Percentiles rank a stretch among this genome's conserved stretches.
Conservation (phyloP, 2,113 vertebrate species). For the Colistium nudipinnis region DNA sequence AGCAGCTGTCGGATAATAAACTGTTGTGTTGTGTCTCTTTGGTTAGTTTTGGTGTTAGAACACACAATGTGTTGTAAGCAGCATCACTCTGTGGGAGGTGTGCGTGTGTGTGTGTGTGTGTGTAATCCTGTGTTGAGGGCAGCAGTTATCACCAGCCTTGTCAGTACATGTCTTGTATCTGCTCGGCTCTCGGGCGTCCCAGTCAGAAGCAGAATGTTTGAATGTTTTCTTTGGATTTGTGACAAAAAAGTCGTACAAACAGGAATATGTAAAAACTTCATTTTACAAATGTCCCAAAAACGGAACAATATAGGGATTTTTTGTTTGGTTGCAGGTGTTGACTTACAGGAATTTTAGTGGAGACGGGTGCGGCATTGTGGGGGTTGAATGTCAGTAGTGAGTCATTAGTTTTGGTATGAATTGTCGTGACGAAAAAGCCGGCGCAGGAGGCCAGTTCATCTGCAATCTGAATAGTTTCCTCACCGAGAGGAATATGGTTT, state of each 20-base stretch:
- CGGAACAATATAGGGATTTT: conserved; percentile 8
- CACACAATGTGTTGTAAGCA: conserved; percentile 3
- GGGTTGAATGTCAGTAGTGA: conserved; percentile 21
- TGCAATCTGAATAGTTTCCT: conserved; percentile 27
- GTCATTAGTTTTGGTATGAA: conserved; percentile 17
- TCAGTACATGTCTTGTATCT: conserved; percentile 68
- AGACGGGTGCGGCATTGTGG: background rate
- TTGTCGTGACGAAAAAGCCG: conserved; percentile 6
- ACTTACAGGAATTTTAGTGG: conserved; percentile 16
- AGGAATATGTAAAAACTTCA: conserved; percentile 27
- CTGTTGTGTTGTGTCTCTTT: background rate
- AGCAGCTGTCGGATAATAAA: background rate
- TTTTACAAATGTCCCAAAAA: conserved; percentile 28
- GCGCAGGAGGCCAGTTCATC: conserved; percentile 29
- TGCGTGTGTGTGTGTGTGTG: conserved; percentile 3
- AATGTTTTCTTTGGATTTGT: conserved; percentile 54
- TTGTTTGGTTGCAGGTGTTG: background rate
- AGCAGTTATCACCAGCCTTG: conserved; percentile 62
- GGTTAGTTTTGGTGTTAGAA: background rate
- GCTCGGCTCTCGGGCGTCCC: conserved; percentile 22
- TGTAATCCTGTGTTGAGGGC: conserved; percentile 46
- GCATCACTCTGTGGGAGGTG: background rate
- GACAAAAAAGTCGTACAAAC: conserved; percentile 40
- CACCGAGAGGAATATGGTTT: conserved; percentile 2
- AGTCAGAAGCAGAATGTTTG: conserved; percentile 62